Conservation (phyloP, 1,140 invertebrate species). For the Polypedilum pembai region DNA sequence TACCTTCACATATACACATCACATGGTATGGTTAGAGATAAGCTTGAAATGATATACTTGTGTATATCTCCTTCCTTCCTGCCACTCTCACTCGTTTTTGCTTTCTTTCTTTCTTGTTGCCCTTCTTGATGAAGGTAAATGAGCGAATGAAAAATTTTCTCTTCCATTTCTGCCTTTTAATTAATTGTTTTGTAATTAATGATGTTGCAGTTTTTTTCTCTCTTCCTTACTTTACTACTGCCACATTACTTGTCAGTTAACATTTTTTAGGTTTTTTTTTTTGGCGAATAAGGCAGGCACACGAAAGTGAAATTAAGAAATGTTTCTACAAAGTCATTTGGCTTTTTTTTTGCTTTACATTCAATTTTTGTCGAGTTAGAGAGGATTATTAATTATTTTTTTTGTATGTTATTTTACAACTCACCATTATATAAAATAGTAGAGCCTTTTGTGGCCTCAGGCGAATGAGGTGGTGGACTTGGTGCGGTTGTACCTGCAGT, state of each 20-base stretch:
- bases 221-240: background rate
- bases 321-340: constrained; percentile 22
- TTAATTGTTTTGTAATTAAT: constrained; percentile 29
- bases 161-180: constrained; percentile 18
- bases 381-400: background rate
- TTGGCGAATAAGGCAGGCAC: background rate
- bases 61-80: background rate
- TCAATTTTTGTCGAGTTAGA: background rate
- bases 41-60: background rate
- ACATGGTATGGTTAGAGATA: background rate
- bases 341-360: background rate
- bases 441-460: constrained; percentile 47
- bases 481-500: constrained; percentile 63
- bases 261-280: background rate
- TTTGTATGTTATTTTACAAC: constrained; percentile 34
- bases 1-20: background rate
- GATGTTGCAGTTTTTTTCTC: constrained; percentile 26
- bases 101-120: background rate
- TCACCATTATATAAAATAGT: constrained; percentile 59
- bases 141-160: constrained; percentile 7
- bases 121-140: constrained; percentile 24
- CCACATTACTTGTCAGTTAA: constrained; percentile 9
- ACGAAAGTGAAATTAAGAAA: constrained; percentile 25
- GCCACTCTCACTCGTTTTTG: background rate
- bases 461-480: constrained; percentile 59